phyloP scores from a whole-genome alignment of 2,888 invertebrate species.

The Drosophila neotestacea region DNA sequence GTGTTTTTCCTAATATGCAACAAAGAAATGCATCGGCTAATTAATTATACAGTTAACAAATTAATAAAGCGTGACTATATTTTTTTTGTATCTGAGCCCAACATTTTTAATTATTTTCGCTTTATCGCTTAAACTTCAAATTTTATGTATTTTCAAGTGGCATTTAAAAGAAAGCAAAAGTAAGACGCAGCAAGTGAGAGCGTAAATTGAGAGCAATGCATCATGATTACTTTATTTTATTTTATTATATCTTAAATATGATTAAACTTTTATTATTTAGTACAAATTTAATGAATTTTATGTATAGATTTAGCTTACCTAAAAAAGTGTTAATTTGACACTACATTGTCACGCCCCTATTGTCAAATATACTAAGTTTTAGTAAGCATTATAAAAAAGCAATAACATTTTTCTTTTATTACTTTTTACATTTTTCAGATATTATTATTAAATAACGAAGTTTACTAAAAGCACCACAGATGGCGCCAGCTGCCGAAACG shows the following conservation, averaged over 20 bases:
- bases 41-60: slow-evolving; percentile 36
- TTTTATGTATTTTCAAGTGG: slow-evolving; percentile 1
- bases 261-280: too few species aligned
- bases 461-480: slow-evolving; percentile 1
- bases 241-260: too few species aligned
- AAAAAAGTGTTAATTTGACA: too few species aligned
- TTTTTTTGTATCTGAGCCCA: not conserved
- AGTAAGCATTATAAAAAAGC: too few species aligned
- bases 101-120: slow-evolving; percentile 24
- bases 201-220: not conserved
- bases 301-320: too few species aligned
- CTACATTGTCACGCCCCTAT: too few species aligned
- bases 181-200: not conserved
- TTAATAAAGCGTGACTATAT: slow-evolving; percentile 48
- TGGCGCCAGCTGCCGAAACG: slow-evolving; percentile 20
- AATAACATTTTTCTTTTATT: too few species aligned
- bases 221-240: too few species aligned
- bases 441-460: not conserved
- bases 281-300: too few species aligned
- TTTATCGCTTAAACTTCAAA: slow-evolving; percentile 14
- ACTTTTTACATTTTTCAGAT: too few species aligned
- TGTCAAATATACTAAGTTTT: too few species aligned
- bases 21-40: slow-evolving; percentile 19
- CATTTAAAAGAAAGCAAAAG: slow-evolving; percentile 28
- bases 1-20: slow-evolving; percentile 9